Evolutionary conservation across 2,113 vertebrate species (phyloP).

Genomic region (Irena cyanogastra): DNA sequence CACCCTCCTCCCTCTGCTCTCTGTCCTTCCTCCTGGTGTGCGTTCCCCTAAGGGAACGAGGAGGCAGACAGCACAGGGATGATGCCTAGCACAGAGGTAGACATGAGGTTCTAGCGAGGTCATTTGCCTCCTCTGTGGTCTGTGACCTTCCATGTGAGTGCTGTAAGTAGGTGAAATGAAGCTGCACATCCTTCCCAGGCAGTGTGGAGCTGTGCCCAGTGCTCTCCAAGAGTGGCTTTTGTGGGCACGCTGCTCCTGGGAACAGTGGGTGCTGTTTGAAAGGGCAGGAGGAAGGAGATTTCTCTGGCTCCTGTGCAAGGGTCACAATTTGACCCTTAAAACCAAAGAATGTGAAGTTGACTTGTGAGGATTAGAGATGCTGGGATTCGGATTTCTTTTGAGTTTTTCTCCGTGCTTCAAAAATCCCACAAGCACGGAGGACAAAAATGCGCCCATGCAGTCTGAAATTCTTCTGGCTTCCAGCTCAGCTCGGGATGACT

Average conservation of each 20-base stretch:
- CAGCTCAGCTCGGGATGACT: constrained; percentile 34
- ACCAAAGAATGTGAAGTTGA: neutral
- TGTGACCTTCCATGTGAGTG: neutral
- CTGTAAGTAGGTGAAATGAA: neutral
- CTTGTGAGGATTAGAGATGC: neutral
- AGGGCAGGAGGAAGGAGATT: neutral
- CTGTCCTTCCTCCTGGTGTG: neutral
- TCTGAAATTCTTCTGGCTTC: neutral
- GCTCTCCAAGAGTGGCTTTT: neutral
- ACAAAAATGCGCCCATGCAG: neutral
- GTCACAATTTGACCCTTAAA: neutral
- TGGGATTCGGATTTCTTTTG: neutral
- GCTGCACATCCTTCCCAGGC: neutral
- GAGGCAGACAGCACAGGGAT: neutral
- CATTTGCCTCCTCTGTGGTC: neutral
- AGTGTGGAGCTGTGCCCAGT: neutral
- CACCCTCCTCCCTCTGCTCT: neutral
- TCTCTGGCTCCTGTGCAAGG: neutral
- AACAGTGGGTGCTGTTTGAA: neutral
- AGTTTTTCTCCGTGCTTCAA: neutral
- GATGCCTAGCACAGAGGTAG: rapidly evolving
- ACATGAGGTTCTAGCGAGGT: neutral
- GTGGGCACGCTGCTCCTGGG: neutral
- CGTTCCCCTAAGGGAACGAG: rapidly evolving
- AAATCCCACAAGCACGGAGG: neutral